Percentiles rank a stretch among this genome's conserved stretches.
Conservation (phyloP, 2,113 vertebrate genomes). For the Tragelaphus scriptus region DNA sequence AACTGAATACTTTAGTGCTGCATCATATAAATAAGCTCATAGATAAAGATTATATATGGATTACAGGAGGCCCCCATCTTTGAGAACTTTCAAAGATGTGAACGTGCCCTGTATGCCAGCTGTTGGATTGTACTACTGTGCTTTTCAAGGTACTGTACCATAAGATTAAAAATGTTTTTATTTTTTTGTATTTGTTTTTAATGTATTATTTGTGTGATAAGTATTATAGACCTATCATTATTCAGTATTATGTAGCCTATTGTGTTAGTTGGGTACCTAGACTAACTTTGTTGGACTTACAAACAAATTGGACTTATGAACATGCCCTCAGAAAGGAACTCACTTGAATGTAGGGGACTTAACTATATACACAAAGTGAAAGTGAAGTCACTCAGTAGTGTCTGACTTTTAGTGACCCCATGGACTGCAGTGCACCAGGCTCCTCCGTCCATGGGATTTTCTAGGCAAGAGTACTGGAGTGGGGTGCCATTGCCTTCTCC, state of each 20-base stretch:
- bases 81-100: not conserved
- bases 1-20: not conserved
- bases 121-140: not conserved
- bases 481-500: too few species aligned
- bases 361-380: not conserved
- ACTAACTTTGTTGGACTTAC: not conserved
- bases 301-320: not conserved
- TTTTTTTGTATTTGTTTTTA: not conserved
- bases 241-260: not conserved
- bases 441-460: too few species aligned
- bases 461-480: too few species aligned
- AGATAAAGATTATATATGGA: not conserved
- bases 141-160: not conserved
- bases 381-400: too few species aligned
- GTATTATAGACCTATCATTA: not conserved
- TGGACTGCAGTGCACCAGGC: too few species aligned
- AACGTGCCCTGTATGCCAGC: not conserved
- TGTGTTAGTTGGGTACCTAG: not conserved
- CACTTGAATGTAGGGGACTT: not conserved
- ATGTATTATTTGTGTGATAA: not conserved
- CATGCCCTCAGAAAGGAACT: not conserved
- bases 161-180: not conserved
- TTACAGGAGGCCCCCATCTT: not conserved
- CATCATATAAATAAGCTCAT: not conserved
- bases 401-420: too few species aligned